Evolutionary conservation across 2,797 vertebrate genomes (phyloP).

Genomic region (Chaetodon trifasciatus): DNA sequence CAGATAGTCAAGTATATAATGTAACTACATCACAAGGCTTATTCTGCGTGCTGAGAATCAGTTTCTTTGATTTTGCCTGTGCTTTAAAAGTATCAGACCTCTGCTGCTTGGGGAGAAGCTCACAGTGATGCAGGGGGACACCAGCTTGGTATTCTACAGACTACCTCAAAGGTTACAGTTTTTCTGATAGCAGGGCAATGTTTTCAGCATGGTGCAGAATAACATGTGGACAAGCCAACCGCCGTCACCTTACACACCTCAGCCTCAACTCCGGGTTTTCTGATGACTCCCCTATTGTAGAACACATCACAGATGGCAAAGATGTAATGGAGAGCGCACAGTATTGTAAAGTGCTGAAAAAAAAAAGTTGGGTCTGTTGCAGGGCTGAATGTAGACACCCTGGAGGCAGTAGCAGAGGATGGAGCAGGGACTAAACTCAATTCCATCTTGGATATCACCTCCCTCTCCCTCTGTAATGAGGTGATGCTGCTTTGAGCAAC

Average conservation of each 20-base stretch:
- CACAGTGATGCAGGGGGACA: background rate
- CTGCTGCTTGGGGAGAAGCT: conserved; percentile 26
- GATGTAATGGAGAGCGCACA: background rate
- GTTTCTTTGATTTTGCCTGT: conserved; percentile 51
- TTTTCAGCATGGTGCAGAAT: conserved; percentile 23
- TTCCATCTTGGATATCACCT: conserved; percentile 50
- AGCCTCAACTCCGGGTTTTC: conserved; percentile 20
- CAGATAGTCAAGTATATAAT: conserved; percentile 50
- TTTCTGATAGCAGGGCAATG: conserved; percentile 23
- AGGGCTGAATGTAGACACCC: conserved; percentile 21
- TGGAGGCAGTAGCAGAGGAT: conserved; percentile 32
- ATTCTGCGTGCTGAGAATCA: conserved; percentile 39
- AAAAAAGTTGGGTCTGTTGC: conserved; percentile 14
- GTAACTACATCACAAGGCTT: conserved; percentile 54
- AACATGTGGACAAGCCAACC: conserved; percentile 24
- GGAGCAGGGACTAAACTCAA: conserved; percentile 48
- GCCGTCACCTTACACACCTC: conserved; percentile 14
- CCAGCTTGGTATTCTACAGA: conserved; percentile 12
- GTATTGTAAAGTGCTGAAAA: conserved; percentile 8
- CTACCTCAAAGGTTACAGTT: conserved; percentile 23
- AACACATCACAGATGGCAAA: conserved; percentile 7
- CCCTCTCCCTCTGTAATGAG: conserved; percentile 52
- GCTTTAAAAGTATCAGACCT: conserved; percentile 53
- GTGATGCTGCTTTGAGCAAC: conserved; percentile 57
- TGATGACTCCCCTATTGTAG: conserved; percentile 17